Evolutionary conservation across 2,113 vertebrate genomes (phyloP).

Genomic region (Orycteropus afer): DNA sequence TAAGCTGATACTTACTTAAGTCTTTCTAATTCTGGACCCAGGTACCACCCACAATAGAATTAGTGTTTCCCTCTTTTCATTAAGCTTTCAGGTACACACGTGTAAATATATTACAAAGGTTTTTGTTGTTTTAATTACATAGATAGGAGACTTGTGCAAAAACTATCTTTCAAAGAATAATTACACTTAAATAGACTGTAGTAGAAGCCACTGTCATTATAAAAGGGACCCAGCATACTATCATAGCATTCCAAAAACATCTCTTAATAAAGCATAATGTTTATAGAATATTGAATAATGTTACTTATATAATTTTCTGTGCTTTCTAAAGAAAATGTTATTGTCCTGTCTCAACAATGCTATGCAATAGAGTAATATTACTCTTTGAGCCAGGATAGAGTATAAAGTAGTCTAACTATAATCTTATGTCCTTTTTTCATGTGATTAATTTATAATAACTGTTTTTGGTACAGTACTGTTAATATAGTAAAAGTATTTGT

Average conservation of each 20-base stretch:
- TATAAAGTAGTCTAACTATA: neutral
- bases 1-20: constrained; percentile 3
- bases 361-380: neutral
- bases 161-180: neutral
- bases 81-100: neutral
- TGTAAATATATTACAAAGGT: neutral
- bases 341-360: neutral
- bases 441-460: neutral
- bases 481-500: constrained; percentile 35
- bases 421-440: neutral
- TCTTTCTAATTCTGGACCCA: neutral
- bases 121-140: constrained; percentile 24
- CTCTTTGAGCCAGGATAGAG: neutral
- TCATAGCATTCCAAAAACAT: neutral
- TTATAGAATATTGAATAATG: constrained; percentile 7
- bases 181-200: neutral
- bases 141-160: neutral
- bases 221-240: neutral
- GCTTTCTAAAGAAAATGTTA: constrained; percentile 18
- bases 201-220: constrained; percentile 13
- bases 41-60: neutral
- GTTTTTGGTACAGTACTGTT: constrained; percentile 19
- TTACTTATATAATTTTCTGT: neutral
- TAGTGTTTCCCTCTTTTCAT: constrained; percentile 10
- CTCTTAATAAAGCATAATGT: constrained; percentile 21